A percentile compares a stretch with the other conserved stretches of the same genome.
Evolutionary conservation across 1,140 invertebrate genomes (phyloP).

Genomic region (Drosophila jambulina): DNA sequence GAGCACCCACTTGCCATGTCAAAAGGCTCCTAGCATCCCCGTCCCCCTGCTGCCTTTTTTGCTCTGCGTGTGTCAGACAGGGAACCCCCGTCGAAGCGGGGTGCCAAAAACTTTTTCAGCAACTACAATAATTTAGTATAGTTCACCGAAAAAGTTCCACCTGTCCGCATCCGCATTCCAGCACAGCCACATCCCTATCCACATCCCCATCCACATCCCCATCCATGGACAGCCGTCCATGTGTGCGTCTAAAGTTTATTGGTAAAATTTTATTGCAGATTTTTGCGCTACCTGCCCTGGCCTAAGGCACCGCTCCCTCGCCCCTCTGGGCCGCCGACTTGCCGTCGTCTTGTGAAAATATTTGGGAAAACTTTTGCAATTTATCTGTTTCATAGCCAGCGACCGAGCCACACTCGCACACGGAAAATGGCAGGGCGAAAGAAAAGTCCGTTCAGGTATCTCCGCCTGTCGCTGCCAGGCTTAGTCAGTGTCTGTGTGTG

Average conservation of each 20-base stretch:
- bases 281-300: slow-evolving; percentile 60
- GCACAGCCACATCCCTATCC: slow-evolving; percentile 8
- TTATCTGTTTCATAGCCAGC: slow-evolving; percentile 83
- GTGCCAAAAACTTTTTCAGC: slow-evolving; percentile 61
- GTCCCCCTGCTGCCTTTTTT: background rate
- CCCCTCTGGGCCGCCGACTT: slow-evolving; percentile 12
- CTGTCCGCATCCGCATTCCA: slow-evolving; percentile 61
- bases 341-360: slow-evolving; percentile 79
- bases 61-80: slow-evolving; percentile 19
- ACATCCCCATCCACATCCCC: slow-evolving; percentile 14
- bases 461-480: slow-evolving; percentile 70
- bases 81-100: background rate
- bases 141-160: slow-evolving; percentile 79
- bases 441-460: slow-evolving; percentile 62
- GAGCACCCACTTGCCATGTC: slow-evolving; percentile 40
- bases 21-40: slow-evolving; percentile 56
- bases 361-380: slow-evolving; percentile 83
- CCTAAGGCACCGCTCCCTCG: background rate
- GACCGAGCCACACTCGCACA: slow-evolving; percentile 48
- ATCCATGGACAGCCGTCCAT: slow-evolving; percentile 31
- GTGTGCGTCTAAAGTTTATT: slow-evolving; percentile 79
- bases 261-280: slow-evolving; percentile 84
- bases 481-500: slow-evolving; percentile 17
- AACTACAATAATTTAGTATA: slow-evolving; percentile 84
- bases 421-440: no score